A percentile compares a stretch with the other conserved stretches of the same genome.
phyloP scores from a whole-genome alignment of 2,113 vertebrate species.

The Pimephales promelas region DNA sequence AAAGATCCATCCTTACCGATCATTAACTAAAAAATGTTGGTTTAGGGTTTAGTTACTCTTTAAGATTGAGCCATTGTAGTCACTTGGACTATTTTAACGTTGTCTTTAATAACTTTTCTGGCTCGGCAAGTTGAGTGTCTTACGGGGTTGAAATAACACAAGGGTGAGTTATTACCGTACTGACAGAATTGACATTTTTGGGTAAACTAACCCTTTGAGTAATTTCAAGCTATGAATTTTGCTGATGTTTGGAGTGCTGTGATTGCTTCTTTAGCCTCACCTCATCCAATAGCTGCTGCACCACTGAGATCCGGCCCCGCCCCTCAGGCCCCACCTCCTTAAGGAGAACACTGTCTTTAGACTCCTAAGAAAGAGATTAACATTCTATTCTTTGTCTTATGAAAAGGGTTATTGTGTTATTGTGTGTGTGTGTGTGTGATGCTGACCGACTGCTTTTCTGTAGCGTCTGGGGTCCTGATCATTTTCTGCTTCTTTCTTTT shows the following conservation, averaged over 20 bases:
- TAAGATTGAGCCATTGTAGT: too few relatives aligned
- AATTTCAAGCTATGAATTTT: neutral
- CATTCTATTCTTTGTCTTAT: neutral
- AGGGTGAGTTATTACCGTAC: too few relatives aligned
- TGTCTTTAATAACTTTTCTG: too few relatives aligned
- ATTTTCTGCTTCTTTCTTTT: slow-evolving; percentile 62
- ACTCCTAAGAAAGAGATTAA: slow-evolving; percentile 58
- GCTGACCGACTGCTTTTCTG: slow-evolving; percentile 69
- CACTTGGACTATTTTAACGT: too few relatives aligned
- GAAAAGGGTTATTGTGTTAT: neutral
- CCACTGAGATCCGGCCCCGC: slow-evolving; percentile 68
- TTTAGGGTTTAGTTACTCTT: too few relatives aligned
- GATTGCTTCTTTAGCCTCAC: slow-evolving; percentile 63
- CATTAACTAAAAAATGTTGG: too few relatives aligned
- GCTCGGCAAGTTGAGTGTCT: too few relatives aligned
- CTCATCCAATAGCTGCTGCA: slow-evolving; percentile 83
- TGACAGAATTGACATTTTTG: too few relatives aligned
- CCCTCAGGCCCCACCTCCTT: slow-evolving; percentile 75
- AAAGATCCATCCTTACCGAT: too few relatives aligned
- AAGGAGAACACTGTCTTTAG: slow-evolving; percentile 74
- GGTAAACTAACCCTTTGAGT: too few relatives aligned
- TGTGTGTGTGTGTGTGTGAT: slow-evolving; percentile 8
- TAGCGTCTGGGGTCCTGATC: slow-evolving; percentile 55
- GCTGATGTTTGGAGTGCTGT: slow-evolving; percentile 6
- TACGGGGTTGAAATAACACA: too few relatives aligned